A percentile compares a stretch with the other conserved stretches of the same genome.
phyloP scores from a whole-genome alignment of 1,140 invertebrate genomes.

The Drosophila leontia region DNA sequence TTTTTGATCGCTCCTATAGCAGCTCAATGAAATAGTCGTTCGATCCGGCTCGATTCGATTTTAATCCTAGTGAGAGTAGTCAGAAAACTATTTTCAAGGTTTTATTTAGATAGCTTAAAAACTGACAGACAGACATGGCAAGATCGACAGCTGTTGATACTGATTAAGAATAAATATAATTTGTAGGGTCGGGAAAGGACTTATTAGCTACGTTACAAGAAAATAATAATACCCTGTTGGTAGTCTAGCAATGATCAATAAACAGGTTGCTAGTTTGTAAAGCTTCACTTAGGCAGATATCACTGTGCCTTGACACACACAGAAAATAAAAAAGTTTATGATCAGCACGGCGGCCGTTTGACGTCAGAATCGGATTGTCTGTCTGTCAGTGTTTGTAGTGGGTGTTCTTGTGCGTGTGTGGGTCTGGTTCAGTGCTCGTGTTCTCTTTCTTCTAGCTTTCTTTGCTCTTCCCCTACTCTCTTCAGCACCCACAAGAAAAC shows the following conservation, averaged over 20 bases:
- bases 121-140: too few relatives aligned
- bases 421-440: slow-evolving; percentile 16
- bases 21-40: too few relatives aligned
- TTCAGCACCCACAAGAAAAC: slow-evolving; percentile 14
- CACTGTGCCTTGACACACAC: slow-evolving; percentile 8
- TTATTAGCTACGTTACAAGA: too few relatives aligned
- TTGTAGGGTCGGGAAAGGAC: too few relatives aligned
- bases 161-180: too few relatives aligned
- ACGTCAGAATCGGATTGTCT: slow-evolving; percentile 49
- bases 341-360: slow-evolving; percentile 38
- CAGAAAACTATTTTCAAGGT: too few relatives aligned
- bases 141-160: too few relatives aligned
- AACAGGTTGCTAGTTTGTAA: neutral
- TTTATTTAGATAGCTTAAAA: too few relatives aligned
- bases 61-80: too few relatives aligned
- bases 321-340: slow-evolving; percentile 37
- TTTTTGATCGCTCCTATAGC: too few relatives aligned
- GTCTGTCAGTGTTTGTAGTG: slow-evolving; percentile 31
- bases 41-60: too few relatives aligned
- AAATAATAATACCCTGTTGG: too few relatives aligned
- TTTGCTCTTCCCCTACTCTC: slow-evolving; percentile 15
- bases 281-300: neutral
- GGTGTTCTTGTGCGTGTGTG: slow-evolving; percentile 2
- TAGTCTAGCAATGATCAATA: neutral
- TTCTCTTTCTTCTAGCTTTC: slow-evolving; percentile 29